A percentile compares a stretch with the other conserved stretches of the same genome.
Conservation (phyloP, 1,140 invertebrate species). For the Microplitis mediator region DNA sequence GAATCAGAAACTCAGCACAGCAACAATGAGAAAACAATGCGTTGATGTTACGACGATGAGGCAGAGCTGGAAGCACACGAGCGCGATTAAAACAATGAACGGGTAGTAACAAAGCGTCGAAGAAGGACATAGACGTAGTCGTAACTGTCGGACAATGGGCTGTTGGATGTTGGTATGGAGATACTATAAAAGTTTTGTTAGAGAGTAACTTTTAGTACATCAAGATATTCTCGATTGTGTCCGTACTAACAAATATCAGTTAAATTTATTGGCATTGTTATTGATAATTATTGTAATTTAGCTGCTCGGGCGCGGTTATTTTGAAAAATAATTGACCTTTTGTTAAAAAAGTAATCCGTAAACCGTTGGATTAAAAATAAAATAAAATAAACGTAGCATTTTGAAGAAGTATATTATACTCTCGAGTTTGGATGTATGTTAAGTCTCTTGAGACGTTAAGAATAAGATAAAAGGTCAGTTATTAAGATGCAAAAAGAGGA, state of each 20-base stretch:
- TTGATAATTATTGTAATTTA: background rate
- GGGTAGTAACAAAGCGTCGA: constrained; percentile 47
- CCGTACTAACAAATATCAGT: background rate
- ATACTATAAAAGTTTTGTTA: background rate
- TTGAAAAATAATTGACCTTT: background rate
- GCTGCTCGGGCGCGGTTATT: no score
- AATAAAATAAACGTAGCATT: background rate
- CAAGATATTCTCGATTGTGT: background rate
- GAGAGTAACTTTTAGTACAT: background rate
- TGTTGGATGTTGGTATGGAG: constrained; percentile 34
- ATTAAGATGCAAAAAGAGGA: background rate
- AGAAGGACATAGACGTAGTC: constrained; percentile 46
- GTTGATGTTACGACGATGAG: constrained; percentile 37
- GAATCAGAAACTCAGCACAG: constrained; percentile 32
- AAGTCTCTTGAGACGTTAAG: constrained; percentile 1
- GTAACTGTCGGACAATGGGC: constrained; percentile 56
- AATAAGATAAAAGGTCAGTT: background rate
- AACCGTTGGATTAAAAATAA: background rate
- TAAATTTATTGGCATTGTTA: no score
- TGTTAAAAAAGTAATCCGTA: no score
- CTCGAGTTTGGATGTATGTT: background rate
- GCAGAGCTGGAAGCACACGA: constrained; percentile 35
- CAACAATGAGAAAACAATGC: constrained; percentile 46
- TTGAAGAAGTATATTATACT: no score
- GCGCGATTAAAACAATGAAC: constrained; percentile 48